Percentiles rank a stretch among this genome's conserved stretches.
These are phyloP conservation scores for Dioctria rufipes DNA, from an alignment of 2,888 invertebrate species.

Conservation along the genomic window DNA sequence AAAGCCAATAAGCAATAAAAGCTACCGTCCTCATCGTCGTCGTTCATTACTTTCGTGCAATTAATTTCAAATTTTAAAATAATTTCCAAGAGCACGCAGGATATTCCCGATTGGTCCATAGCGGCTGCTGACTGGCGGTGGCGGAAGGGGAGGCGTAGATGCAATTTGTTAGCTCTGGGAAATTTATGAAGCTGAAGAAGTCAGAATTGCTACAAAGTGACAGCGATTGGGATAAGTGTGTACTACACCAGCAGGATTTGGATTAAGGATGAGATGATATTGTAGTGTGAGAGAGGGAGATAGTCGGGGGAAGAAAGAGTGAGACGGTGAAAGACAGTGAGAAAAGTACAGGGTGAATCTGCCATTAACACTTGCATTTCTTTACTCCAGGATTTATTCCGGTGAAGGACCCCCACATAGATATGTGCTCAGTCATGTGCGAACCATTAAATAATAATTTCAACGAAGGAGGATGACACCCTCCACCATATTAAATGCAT, in stretches of 20 bases:
- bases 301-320: too few relatives aligned
- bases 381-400: slow-evolving; percentile 4
- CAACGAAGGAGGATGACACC: slow-evolving; percentile 37
- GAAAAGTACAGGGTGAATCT: slow-evolving; percentile 33
- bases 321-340: too few relatives aligned
- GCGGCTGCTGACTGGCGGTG: background rate
- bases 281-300: too few relatives aligned
- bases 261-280: too few relatives aligned
- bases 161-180: slow-evolving; percentile 42
- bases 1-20: slow-evolving; percentile 47
- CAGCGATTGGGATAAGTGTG: slow-evolving; percentile 46
- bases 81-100: slow-evolving; percentile 23
- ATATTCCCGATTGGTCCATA: background rate
- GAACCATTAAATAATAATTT: slow-evolving; percentile 58
- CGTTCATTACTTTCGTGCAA: slow-evolving; percentile 58
- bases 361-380: slow-evolving; percentile 45
- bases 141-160: background rate
- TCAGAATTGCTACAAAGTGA: slow-evolving; percentile 43
- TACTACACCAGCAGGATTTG: background rate
- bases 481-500: background rate
- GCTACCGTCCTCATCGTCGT: slow-evolving; percentile 6
- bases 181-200: slow-evolving; percentile 48
- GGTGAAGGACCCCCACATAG: background rate
- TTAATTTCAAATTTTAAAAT: slow-evolving; percentile 59
- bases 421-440: slow-evolving; percentile 58